A percentile compares a stretch with the other conserved stretches of the same genome.
These are phyloP conservation scores for Grapholita molesta DNA, from an alignment of 1,140 invertebrate species.

Conservation along the genomic window DNA sequence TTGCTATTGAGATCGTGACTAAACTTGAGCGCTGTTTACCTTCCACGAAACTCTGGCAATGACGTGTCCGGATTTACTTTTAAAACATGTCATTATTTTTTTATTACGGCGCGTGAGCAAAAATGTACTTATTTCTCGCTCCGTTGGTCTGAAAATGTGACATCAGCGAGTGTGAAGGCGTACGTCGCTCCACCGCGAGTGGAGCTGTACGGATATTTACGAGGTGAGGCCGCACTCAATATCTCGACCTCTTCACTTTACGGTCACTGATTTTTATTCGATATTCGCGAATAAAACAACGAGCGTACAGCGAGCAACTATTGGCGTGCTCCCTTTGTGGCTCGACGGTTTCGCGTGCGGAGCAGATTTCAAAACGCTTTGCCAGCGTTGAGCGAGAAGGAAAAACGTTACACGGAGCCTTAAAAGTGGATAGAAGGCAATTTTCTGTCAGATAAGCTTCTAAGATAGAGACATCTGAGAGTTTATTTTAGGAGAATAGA, in stretches of 20 bases:
- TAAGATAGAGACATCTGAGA: too few species aligned
- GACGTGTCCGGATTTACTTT: conserved; percentile 53
- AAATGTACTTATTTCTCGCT: conserved; percentile 77
- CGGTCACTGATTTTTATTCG: conserved; percentile 71
- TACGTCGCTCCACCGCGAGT: conserved; percentile 36
- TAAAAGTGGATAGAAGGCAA: too few species aligned
- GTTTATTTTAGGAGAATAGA: too few species aligned
- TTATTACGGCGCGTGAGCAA: conserved; percentile 67
- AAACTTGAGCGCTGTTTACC: conserved; percentile 13
- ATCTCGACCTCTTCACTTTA: conserved; percentile 64
- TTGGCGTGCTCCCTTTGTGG: neutral
- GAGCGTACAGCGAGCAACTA: conserved; percentile 23
- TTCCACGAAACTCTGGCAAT: conserved; percentile 44
- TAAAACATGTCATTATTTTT: conserved; percentile 73
- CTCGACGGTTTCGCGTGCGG: neutral
- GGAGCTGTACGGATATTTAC: conserved; percentile 58
- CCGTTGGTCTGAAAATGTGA: conserved; percentile 74
- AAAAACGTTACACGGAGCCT: too few species aligned
- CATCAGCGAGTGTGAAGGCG: conserved; percentile 63
- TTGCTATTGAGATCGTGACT: neutral
- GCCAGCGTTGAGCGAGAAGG: neutral
- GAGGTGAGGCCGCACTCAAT: conserved; percentile 58
- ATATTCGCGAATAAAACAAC: conserved; percentile 43
- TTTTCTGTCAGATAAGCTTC: too few species aligned
- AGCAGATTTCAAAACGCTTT: conserved; percentile 4